Evolutionary conservation across 2,113 vertebrate genomes (phyloP).

Genomic region (Antigone vipio): DNA sequence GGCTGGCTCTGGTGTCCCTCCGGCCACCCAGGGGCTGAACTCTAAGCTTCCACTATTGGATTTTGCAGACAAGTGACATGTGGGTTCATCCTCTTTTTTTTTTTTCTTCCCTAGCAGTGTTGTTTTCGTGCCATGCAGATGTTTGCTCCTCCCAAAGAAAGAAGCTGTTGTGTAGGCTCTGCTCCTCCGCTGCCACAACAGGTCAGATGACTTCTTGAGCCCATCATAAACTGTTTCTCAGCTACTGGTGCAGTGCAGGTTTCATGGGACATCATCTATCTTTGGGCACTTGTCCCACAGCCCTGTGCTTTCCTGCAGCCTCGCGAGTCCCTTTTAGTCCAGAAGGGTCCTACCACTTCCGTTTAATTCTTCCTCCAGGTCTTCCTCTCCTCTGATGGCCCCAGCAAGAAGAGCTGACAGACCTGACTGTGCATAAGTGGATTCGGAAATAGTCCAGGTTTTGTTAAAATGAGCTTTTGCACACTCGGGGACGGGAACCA

Average conservation of each 20-base stretch:
- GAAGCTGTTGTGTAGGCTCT: not conserved
- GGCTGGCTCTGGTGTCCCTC: not conserved
- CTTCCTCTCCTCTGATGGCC: not conserved
- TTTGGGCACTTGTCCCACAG: not conserved
- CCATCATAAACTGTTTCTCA: not conserved
- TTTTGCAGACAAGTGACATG: not conserved
- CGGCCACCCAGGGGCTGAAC: not conserved
- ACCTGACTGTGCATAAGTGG: not conserved
- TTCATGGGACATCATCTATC: not conserved
- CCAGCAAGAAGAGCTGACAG: not conserved
- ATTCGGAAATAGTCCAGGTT: not conserved
- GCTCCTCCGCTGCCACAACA: not conserved
- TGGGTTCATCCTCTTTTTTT: not conserved
- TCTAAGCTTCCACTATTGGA: not conserved
- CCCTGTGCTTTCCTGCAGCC: not conserved
- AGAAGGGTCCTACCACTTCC: not conserved
- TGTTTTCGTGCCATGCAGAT: not conserved
- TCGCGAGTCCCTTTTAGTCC: not conserved
- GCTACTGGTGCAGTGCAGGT: not conserved
- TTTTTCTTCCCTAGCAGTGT: rapidly evolving
- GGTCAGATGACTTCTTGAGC: not conserved
- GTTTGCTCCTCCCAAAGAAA: slow-evolving; percentile 1
- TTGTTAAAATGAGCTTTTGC: not conserved
- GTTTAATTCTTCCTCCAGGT: not conserved
- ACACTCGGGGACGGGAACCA: not conserved